A percentile compares a stretch with the other conserved stretches of the same genome.
These are phyloP conservation scores for Drosophila nebulosa DNA, from an alignment of 1,140 invertebrate species.

Conservation along the genomic window DNA sequence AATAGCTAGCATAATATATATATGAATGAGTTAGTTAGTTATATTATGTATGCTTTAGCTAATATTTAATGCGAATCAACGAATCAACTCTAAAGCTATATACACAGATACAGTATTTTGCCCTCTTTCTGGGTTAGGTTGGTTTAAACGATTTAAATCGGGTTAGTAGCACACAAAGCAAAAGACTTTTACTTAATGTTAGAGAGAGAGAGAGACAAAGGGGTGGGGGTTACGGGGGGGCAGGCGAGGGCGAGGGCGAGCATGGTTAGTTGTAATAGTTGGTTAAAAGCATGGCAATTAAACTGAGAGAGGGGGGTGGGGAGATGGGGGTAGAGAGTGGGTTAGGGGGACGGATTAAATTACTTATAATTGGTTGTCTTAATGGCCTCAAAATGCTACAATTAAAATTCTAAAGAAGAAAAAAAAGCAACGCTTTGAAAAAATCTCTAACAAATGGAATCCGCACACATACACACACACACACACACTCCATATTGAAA, in stretches of 20 bases:
- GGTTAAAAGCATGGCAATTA: constrained; percentile 18
- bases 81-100: constrained; percentile 9
- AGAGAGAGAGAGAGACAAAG: constrained; percentile 23
- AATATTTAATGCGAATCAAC: not conserved
- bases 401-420: constrained; percentile 22
- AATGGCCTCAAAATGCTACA: constrained; percentile 29
- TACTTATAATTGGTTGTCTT: constrained; percentile 44
- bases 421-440: constrained; percentile 14
- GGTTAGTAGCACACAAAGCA: constrained; percentile 46
- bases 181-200: constrained; percentile 19
- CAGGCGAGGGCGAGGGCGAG: not conserved
- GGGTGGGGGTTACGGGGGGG: not conserved
- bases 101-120: constrained; percentile 20
- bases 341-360: constrained; percentile 34
- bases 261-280: not conserved
- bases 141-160: constrained; percentile 27
- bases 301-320: not conserved
- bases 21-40: constrained; percentile 22
- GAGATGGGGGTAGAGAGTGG: not conserved
- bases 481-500: not conserved
- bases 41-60: constrained; percentile 11
- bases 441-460: not conserved
- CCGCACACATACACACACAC: not conserved
- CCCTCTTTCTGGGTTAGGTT: constrained; percentile 10
- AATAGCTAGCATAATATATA: constrained; percentile 56